Conservation (phyloP, 2,888 invertebrate genomes). For the Agrochola circellaris region DNA sequence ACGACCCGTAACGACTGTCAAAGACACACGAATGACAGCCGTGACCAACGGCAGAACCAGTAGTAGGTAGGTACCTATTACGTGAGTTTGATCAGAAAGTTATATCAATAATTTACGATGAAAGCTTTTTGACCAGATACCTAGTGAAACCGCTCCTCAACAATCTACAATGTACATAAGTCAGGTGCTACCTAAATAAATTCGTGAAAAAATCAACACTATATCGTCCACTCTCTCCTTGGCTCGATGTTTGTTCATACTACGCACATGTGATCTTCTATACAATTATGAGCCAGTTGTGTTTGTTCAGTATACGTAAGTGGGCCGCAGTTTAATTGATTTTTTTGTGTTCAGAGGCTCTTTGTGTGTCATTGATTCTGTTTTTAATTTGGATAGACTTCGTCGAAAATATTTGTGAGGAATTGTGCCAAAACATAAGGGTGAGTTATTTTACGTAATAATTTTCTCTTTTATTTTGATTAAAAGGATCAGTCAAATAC, state of each 20-base stretch:
- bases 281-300: constrained; percentile 49
- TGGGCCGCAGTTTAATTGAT: constrained; percentile 43
- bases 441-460: background rate
- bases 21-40: too few species aligned
- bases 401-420: background rate
- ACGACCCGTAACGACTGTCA: too few species aligned
- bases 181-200: background rate
- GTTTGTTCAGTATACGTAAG: constrained; percentile 42
- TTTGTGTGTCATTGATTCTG: constrained; percentile 5
- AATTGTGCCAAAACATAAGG: background rate
- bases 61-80: background rate
- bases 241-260: constrained; percentile 43
- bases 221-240: constrained; percentile 51
- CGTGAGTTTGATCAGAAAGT: constrained; percentile 26
- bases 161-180: constrained; percentile 18
- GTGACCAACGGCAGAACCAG: too few species aligned
- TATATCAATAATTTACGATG: background rate
- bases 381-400: background rate
- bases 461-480: background rate
- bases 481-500: background rate
- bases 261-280: constrained; percentile 55
- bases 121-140: constrained; percentile 7
- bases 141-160: constrained; percentile 24
- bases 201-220: constrained; percentile 44
- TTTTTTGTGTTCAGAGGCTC: constrained; percentile 23